Evolutionary conservation across 2,113 vertebrate genomes (phyloP), one percentile per base, ranked within the genome.

Genomic region (Tricholaema leucomelas): DNA sequence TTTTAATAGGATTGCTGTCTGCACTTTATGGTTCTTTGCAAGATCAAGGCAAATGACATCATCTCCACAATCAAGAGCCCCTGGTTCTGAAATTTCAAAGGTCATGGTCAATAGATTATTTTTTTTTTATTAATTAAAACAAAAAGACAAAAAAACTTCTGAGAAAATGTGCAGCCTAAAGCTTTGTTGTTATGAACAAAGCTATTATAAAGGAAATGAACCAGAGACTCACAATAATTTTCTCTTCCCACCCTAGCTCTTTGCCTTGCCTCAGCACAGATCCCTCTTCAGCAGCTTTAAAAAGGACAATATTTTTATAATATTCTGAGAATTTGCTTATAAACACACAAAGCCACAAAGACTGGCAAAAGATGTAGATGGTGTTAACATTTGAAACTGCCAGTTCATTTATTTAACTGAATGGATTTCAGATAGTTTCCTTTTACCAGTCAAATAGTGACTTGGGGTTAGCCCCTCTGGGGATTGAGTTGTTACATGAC

Each of bases 271-370:
- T 87, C 5, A 0, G 40, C 58, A 38, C 35, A 40, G 56, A 50
- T 82, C 20, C 4, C 48, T 92, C 73, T 75, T 87, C 88, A 71
- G 55, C 60, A 92, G 60, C 50, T 80, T 71, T 42, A 95, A 77
- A 67, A 93, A 91, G 72, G 83, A 93, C 94, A 96, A 93, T 87
- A 96, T 92, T 96, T 92, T 96, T 42, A 92, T 92, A 96, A 94
- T 93, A 93, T 83, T 92, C 95, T 92, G 65, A 92, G 89, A 95
- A 96, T 89, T 88, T 5, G 1, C 93, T 89, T 92, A 87, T 94
- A 94, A 96, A 95, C 81, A 91, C 95, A 95, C 95, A 96, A 95
- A 95, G 89, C 93, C 94, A 92, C 95, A 95, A 95, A 94, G 94
- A 88, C 72, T 94, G 93, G 64, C 91, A 80, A 85, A 94, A 60